phyloP scores from a whole-genome alignment of 2,113 vertebrate species.

The Dendrocopos noguchii region DNA sequence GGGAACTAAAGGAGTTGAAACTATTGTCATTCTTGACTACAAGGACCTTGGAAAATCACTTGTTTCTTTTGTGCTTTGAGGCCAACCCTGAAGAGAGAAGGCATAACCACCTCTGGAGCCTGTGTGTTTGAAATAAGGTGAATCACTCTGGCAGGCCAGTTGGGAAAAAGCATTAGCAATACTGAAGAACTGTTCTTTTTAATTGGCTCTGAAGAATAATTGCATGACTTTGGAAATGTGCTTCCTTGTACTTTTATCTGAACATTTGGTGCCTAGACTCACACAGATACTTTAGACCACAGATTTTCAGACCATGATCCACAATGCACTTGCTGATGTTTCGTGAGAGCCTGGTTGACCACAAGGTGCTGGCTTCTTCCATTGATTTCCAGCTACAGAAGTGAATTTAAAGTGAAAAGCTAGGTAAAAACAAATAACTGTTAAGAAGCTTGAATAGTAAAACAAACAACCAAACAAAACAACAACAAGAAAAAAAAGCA shows the following conservation, averaged over 20 bases:
- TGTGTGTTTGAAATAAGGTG: background rate
- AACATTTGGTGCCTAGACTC: constrained; percentile 45
- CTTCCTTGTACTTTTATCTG: constrained; percentile 48
- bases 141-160: background rate
- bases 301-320: background rate
- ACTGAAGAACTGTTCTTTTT: constrained; percentile 3
- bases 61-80: background rate
- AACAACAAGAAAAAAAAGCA: background rate
- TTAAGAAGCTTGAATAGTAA: background rate
- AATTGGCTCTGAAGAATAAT: constrained; percentile 7
- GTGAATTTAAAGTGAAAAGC: background rate
- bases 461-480: background rate
- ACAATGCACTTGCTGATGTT: background rate
- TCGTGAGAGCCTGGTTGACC: background rate
- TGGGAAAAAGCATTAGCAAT: constrained; percentile 24
- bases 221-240: constrained; percentile 36
- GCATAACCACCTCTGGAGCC: background rate
- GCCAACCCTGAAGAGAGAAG: background rate
- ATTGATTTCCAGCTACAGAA: constrained; percentile 3
- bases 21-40: background rate
- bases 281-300: constrained; percentile 11
- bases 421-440: background rate
- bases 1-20: constrained; percentile 23
- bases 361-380: constrained; percentile 7
- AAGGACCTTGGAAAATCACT: background rate